Percentiles rank a stretch among this genome's conserved stretches.
phyloP scores from a whole-genome alignment of 2,797 vertebrate genomes.

The Pelodytes ibericus region DNA sequence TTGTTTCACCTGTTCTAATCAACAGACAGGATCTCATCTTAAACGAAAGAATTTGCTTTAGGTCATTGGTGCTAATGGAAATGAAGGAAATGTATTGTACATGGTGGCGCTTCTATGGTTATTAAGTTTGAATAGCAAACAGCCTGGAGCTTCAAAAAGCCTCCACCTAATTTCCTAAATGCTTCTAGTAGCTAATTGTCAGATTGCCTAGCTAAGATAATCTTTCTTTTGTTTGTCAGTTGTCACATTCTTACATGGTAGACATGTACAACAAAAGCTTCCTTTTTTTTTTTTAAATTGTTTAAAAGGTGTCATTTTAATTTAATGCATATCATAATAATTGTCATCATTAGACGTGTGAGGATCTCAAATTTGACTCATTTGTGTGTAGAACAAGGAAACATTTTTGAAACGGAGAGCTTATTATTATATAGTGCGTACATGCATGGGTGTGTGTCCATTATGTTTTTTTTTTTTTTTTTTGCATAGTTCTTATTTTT shows the following conservation, averaged over 20 bases:
- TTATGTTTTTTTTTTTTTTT: no score
- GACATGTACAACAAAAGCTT: neutral
- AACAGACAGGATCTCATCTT: conserved; percentile 3
- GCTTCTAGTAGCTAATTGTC: conserved; percentile 23
- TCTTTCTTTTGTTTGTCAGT: conserved; percentile 26
- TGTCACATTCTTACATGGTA: conserved; percentile 24
- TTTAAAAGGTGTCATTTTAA: neutral
- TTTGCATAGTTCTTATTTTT: no score
- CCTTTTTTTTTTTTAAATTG: neutral
- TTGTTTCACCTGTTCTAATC: neutral
- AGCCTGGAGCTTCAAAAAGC: conserved; percentile 28
- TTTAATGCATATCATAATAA: neutral
- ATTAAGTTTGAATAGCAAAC: conserved; percentile 24
- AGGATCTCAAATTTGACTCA: neutral
- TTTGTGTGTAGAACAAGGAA: no score
- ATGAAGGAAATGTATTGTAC: neutral
- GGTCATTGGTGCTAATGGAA: neutral
- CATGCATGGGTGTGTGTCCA: no score
- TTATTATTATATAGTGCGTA: no score
- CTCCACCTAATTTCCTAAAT: conserved; percentile 30
- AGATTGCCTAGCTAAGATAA: conserved; percentile 19
- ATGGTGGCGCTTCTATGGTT: conserved; percentile 1
- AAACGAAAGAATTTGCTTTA: conserved; percentile 8
- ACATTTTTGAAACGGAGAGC: no score
- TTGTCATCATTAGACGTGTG: neutral